Evolutionary conservation across 1,140 invertebrate species (phyloP), one percentile per base, ranked within the genome.

Genomic region (Agraylea sexmaculata): DNA sequence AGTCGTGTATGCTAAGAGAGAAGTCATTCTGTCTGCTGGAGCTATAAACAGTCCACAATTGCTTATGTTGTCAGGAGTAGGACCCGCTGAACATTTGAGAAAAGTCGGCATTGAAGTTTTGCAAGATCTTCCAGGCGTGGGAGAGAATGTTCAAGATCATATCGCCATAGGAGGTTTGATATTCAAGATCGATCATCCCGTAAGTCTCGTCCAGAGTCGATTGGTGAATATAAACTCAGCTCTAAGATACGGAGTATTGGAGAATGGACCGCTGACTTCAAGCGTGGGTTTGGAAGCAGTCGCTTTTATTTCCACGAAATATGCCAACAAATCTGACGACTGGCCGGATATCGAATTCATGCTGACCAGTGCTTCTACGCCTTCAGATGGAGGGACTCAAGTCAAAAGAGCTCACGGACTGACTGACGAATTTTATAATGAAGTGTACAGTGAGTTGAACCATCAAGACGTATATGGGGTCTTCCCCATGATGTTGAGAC

Each of bases 291-390:
- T 90, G 28, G 86, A 89, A 60, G 78, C 82, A 0, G 82, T 87
- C 0, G 84, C 79, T 0, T 90, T 89, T 52, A 83, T 90, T 28
- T 77, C 80, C 1, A 89, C 87, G 0, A 88, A 88, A 56, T 89
- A 88, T 53, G 81, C 80, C 0, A 89, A 89, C 53, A 63, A 74
- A 40, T 71, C 73, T 1, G 80, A 87, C 41, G 86, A 89, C 52
- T 90, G 84, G 83, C 87, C 87, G 0, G 87, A 92, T 52, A 88
- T 90, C 38, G 83, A 89, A 47, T 88, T 90, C 52, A 89, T 87
- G 80, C 63, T 89, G 55, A 80, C 83, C 0, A 80, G 83, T n/a
- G 74, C 80, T 0, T 83, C 80, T 0, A 80, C 80, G 0, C 76
- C 69, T 32, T 84, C 83, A 0, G 85, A 88, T 47, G 79, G 80